Evolutionary conservation across 1,140 invertebrate species (phyloP), one percentile per base, ranked within the genome.

Genomic region (Apolygus lucorum): DNA sequence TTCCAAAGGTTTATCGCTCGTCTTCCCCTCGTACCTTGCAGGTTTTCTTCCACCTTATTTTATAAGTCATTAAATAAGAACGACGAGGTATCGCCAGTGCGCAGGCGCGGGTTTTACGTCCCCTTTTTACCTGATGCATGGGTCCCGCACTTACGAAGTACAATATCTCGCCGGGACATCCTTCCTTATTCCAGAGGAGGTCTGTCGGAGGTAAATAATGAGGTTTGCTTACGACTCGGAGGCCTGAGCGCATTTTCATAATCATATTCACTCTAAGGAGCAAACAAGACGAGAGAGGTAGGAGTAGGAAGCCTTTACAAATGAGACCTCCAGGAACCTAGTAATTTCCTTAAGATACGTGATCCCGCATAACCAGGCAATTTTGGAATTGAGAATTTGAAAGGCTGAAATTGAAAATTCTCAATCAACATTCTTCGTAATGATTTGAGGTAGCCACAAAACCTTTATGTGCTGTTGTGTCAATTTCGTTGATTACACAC

Each of bases 21-120:
- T 4, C 34, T 14, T 59, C 54, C 22, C 22, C 22, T 21, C 4
- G 54, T 21, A 11, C 22, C 54, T 59, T 24, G n/a, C 54, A 59
- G 11, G 11, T 13, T 24, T 17, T 24, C 54, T 24, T 59, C 54
- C 22, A 17, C 54, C 54, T 59, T 59, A 59, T 59, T 59, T 59
- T 59, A 59, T 59, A 59, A 59, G 8, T 59, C 54, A 59, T 59
- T 59, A 59, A 59, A 59, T 59, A 59, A 59, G 54, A 59, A 59
- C 54, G 54, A 59, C 54, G 54, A 59, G 22, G 22, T 59, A 59
- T 59, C 54, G 54, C 2, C 8, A 11, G 13, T 4, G 54, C 54
- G 54, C 54, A 59, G 54, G 54, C 54, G 11, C 54, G 2, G 8
- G 8, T 13, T 59, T 59, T 42, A 42, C 34, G 34, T 59, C 22